phyloP scores from a whole-genome alignment of 30 jellyfish, hydroid and myxozoan genomes.

The Turritopsis dohrnii region DNA sequence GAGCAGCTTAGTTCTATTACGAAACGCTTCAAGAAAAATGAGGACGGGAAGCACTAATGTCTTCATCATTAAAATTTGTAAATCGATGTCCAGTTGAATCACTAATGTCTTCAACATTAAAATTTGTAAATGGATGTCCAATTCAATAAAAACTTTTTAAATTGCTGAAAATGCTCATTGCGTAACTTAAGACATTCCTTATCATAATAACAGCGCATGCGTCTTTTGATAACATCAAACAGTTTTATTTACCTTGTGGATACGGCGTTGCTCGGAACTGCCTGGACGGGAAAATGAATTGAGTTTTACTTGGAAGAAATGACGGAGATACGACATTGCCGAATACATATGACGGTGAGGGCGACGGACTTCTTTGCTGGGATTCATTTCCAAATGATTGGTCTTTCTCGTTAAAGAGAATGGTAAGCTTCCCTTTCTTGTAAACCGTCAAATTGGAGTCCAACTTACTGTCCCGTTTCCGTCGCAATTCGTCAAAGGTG shows the following conservation, averaged over 20 bases:
- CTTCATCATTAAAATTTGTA: no score
- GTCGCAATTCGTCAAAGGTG: neutral
- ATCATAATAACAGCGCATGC: no score
- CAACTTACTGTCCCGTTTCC: neutral
- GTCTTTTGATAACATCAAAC: no score
- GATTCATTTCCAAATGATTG: neutral
- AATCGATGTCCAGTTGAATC: no score
- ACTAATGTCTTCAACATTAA: no score
- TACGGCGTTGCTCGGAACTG: neutral
- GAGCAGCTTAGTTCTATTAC: no score
- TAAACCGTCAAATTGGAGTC: neutral
- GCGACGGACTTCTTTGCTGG: neutral
- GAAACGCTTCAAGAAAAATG: no score
- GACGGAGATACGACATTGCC: neutral
- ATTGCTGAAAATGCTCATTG: no score
- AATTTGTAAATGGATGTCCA: no score
- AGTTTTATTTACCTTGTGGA: neutral
- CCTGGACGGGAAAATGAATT: neutral
- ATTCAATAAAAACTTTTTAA: no score
- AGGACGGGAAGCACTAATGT: no score
- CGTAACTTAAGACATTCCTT: no score
- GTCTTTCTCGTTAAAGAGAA: neutral
- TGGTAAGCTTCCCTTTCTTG: neutral
- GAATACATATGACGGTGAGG: neutral
- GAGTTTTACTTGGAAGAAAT: neutral